Percentiles rank a stretch among this genome's conserved stretches.
Evolutionary conservation across 2,888 invertebrate species (phyloP).

Genomic region (Lasioglossum leucozonium): DNA sequence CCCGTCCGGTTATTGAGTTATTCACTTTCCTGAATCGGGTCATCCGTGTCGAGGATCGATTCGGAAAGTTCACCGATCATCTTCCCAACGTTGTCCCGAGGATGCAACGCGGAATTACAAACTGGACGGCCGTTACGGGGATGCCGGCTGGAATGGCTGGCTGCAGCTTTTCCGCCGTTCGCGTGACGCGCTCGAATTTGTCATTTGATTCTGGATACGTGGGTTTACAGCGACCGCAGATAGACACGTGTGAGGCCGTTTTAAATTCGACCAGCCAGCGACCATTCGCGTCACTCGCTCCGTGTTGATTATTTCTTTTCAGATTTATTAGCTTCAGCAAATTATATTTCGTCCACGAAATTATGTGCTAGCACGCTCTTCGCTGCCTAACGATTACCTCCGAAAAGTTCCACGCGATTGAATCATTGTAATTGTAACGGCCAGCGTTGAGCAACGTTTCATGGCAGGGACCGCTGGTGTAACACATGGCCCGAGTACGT

Average conservation of each 20-base stretch:
- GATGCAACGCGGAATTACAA: conserved; percentile 3
- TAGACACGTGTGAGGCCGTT: neutral
- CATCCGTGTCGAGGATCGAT: conserved; percentile 46
- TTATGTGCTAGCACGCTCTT: too few species aligned
- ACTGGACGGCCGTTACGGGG: neutral
- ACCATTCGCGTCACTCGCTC: neutral
- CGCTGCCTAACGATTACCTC: too few species aligned
- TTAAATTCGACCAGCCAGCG: conserved; percentile 13
- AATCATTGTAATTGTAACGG: too few species aligned
- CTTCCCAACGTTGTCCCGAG: conserved; percentile 11
- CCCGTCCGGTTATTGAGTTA: conserved; percentile 59
- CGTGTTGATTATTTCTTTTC: conserved; percentile 1
- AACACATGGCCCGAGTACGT: too few species aligned
- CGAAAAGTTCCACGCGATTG: too few species aligned
- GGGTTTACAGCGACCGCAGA: neutral
- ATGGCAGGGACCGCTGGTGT: too few species aligned
- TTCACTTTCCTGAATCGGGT: conserved; percentile 60
- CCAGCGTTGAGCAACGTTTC: too few species aligned
- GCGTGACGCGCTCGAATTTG: neutral
- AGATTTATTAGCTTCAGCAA: neutral
- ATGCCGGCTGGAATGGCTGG: neutral
- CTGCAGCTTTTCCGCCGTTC: neutral
- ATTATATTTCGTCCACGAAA: neutral
- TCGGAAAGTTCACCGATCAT: conserved; percentile 44
- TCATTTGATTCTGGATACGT: conserved; percentile 8